These are phyloP conservation scores for human DNA, from an alignment of 2,113 vertebrate species.

Conservation along the genomic window GRCh38 chr14:77664001-77664500, in stretches of 20 bases:
- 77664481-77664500: neutral
- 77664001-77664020: accelerated
- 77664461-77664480: neutral
- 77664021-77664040: neutral
- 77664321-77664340: neutral
- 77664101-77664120: neutral
- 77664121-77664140: neutral
- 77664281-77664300: neutral
- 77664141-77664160: neutral
- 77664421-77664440: neutral
- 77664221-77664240: neutral
- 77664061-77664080: neutral
- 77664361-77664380: neutral
- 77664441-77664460: neutral
- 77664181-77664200: neutral
- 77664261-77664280: neutral
- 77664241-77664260: neutral
- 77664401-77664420: neutral
- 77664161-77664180: neutral
- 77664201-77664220: neutral
- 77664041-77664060: neutral
- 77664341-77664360: neutral
- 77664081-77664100: neutral
- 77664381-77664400: neutral
- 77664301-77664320: neutral